Conservation (phyloP, 2,888 invertebrate genomes). For the Ichneumon xanthorius region DNA sequence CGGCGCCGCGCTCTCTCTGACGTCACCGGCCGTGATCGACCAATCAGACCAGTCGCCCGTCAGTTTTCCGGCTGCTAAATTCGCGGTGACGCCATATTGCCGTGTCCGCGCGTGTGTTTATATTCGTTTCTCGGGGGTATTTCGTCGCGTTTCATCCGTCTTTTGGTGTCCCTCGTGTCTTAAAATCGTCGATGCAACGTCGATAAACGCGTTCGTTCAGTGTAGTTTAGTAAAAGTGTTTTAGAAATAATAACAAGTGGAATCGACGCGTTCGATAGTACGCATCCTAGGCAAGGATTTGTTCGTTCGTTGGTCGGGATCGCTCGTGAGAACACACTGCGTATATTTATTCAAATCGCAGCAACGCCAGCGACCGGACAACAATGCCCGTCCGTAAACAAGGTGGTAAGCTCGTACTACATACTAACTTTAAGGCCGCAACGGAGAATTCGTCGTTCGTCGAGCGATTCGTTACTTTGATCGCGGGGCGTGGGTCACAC, state of each 20-base stretch:
- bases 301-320: conserved; percentile 23
- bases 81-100: conserved; percentile 81
- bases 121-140: conserved; percentile 75
- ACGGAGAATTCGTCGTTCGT: conserved; percentile 31
- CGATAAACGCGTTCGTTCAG: not conserved
- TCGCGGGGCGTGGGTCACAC: conserved; percentile 58
- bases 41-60: conserved; percentile 87
- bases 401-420: conserved; percentile 86
- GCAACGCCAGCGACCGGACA: conserved; percentile 43
- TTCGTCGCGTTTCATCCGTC: conserved; percentile 63
- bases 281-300: conserved; percentile 12
- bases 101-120: conserved; percentile 78
- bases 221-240: not conserved
- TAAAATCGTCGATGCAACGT: conserved; percentile 16
- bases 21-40: conserved; percentile 87
- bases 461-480: conserved; percentile 12
- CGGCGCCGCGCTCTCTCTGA: conserved; percentile 81
- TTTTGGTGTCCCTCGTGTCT: conserved; percentile 1
- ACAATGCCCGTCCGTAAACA: conserved; percentile 92
- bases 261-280: not conserved
- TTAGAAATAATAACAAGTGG: conserved; percentile 7
- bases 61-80: conserved; percentile 81
- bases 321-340: conserved; percentile 29
- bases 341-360: conserved; percentile 48
- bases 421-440: conserved; percentile 59